Conservation (phyloP, 2,113 vertebrate species). For the Chionis minor region DNA sequence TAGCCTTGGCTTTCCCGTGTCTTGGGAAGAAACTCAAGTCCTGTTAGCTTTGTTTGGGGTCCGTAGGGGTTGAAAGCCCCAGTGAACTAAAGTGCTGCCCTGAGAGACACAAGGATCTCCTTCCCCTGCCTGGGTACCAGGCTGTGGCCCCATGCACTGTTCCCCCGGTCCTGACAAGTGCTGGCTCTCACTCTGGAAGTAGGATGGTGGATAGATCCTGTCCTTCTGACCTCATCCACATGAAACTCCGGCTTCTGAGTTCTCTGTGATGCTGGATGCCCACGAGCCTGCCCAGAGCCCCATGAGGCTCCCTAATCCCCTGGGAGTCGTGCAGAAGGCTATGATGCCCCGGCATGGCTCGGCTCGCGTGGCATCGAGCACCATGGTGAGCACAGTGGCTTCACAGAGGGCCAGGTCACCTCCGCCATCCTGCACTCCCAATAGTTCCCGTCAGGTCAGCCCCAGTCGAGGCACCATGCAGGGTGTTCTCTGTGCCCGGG, state of each 20-base stretch:
- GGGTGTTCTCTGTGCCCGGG: background rate
- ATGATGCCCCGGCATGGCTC: background rate
- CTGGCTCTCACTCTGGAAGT: rapidly evolving
- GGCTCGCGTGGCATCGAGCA: rapidly evolving
- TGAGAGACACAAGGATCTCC: background rate
- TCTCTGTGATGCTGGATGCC: background rate
- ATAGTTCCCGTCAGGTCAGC: background rate
- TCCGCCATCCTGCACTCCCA: background rate
- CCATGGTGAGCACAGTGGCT: rapidly evolving
- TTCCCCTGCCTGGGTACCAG: background rate
- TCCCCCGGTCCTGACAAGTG: background rate
- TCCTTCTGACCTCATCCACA: background rate
- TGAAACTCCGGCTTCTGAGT: background rate
- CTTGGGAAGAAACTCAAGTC: background rate
- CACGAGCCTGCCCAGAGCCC: rapidly evolving
- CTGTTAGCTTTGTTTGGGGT: background rate
- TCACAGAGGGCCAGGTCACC: background rate
- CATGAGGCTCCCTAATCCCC: rapidly evolving
- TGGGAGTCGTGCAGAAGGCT: background rate
- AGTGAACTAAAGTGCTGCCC: background rate
- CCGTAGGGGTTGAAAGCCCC: background rate
- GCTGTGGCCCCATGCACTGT: background rate
- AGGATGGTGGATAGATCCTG: background rate
- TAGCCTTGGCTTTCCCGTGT: background rate
- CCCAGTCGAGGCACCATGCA: background rate